Base-by-base conservation (phyloP, 2,888 invertebrate genomes). In the Sialis lutaria region DNA sequence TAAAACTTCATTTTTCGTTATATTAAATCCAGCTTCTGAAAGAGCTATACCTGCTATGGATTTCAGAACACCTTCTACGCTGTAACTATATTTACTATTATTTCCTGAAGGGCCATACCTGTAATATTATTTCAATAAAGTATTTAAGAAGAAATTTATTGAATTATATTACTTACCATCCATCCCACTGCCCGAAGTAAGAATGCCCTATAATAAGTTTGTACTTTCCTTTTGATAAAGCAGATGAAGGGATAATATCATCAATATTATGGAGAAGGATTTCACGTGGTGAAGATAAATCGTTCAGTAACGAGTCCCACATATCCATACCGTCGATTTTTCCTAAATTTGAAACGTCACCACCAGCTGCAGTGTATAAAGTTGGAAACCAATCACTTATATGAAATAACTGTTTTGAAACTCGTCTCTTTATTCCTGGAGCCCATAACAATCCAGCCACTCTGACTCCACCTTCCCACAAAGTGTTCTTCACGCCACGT, bases 401-500 rank as follows among this genome's bases (percentile, higher is more conserved):
- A 58, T 91, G 89, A 66, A 91, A 71, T 50, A 75, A 67, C 58
- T 88, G 82, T 1, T 70, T 64, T 0, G 82, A 75, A 0, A 85
- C 72, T 44, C 84, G 71, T 3, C 73, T 65, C 1, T 68, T 62
- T 30, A 86, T 57, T 9, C 74, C 66, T 0, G 85, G 77, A 51
- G 84, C 84, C 88, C 90, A 91, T 33, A 93, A 54, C 1, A 89
- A 63, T 0, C 76, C 87, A 0, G 81, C 81, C 1, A 83, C 92
- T 44, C 90, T 72, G 0, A 92, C 78, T 0, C 93, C 93, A 12
- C 95, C 95, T 69, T 96, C 95, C 87, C 89, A 96, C 0, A 91
- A 64, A 0, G 92, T 91, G 64, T 90, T 83, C 62, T 95, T 95
- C 5, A 89, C 86, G 45, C 89, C 88, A 57, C 79, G 70, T 9